phyloP scores from a whole-genome alignment of 2,797 vertebrate genomes.

The Leptatherina wallacei region DNA sequence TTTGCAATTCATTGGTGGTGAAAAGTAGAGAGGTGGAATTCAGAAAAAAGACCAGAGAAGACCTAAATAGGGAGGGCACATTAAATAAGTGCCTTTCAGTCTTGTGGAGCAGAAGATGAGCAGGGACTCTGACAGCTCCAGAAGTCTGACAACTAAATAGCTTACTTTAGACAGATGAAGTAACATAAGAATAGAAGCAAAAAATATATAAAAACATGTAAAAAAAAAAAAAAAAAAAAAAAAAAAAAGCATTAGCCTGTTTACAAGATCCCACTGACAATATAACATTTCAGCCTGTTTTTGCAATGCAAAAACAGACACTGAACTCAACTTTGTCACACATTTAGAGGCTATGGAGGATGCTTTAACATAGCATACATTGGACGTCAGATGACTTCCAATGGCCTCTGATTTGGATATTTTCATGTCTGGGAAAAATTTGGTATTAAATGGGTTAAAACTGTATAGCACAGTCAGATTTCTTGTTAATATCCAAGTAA shows the following conservation, averaged over 20 bases:
- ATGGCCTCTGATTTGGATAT: too few species aligned
- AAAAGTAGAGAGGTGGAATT: conserved; percentile 29
- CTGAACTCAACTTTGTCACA: background rate
- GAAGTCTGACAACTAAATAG: conserved; percentile 66
- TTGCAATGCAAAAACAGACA: background rate
- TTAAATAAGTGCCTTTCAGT: conserved; percentile 70
- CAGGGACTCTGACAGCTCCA: conserved; percentile 52
- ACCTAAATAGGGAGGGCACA: conserved; percentile 32
- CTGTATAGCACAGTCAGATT: background rate
- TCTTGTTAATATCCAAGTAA: background rate
- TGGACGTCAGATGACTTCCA: too few species aligned
- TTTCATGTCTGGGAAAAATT: too few species aligned
- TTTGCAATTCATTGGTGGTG: conserved; percentile 43
- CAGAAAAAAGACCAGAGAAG: conserved; percentile 20
- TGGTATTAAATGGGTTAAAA: background rate
- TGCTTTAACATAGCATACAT: background rate
- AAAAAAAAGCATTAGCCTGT: conserved; percentile 27
- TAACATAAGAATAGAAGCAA: conserved; percentile 48
- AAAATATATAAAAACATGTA: background rate
- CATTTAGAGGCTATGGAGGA: background rate
- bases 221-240: conserved; percentile 21
- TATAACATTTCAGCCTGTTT: background rate
- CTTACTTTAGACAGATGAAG: conserved; percentile 54
- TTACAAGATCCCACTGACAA: background rate
- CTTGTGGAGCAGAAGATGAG: conserved; percentile 49